These are phyloP conservation scores for Neomicropteryx cornuta DNA, from an alignment of 1,140 invertebrate genomes.

Conservation along the genomic window DNA sequence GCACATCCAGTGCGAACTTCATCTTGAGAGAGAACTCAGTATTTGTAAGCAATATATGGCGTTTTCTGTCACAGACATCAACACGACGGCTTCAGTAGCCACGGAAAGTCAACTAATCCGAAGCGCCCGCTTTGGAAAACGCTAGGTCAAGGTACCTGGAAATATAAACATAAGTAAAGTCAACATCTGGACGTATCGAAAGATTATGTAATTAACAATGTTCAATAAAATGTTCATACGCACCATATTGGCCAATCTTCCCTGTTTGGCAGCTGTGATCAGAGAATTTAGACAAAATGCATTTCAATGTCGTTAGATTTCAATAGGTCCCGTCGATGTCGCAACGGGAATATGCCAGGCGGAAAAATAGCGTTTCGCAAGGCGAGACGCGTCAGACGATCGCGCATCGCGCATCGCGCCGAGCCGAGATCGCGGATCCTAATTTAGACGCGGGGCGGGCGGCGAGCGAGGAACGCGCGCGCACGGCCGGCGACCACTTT, in stretches of 20 bases:
- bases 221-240: too few species aligned
- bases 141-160: slow-evolving; percentile 9
- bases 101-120: slow-evolving; percentile 3
- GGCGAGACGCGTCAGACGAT: slow-evolving; percentile 20
- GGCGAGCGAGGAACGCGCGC: slow-evolving; percentile 29
- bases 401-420: slow-evolving; percentile 28
- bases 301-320: slow-evolving; percentile 16
- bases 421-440: slow-evolving; percentile 27
- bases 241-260: slow-evolving; percentile 15
- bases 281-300: slow-evolving; percentile 11
- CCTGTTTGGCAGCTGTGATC: slow-evolving; percentile 15
- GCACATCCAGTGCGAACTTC: slow-evolving; percentile 38
- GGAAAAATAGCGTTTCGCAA: slow-evolving; percentile 30
- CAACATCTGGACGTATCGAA: slow-evolving; percentile 12
- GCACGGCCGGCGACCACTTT: slow-evolving; percentile 40
- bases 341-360: slow-evolving; percentile 31
- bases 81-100: slow-evolving; percentile 24
- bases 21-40: slow-evolving; percentile 23
- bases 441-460: slow-evolving; percentile 34
- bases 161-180: slow-evolving; percentile 8
- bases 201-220: slow-evolving; percentile 15
- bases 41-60: slow-evolving; percentile 12
- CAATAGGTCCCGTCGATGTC: slow-evolving; percentile 21
- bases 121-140: not conserved
- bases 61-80: slow-evolving; percentile 26